Evolutionary conservation across 2,888 invertebrate species (phyloP).

Genomic region (Phaonia tiefii): DNA sequence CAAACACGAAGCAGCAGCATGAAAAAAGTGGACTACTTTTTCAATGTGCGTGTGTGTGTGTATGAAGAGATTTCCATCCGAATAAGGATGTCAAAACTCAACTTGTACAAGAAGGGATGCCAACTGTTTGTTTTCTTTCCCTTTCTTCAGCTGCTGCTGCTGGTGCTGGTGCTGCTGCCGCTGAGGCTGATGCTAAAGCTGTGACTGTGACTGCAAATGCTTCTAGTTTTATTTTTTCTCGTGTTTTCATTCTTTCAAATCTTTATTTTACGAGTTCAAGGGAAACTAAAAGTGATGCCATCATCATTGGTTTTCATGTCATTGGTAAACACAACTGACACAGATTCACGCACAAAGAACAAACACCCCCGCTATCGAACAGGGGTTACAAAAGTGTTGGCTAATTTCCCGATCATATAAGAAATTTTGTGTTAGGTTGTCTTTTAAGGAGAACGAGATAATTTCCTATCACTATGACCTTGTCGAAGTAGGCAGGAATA

Average conservation of each 20-base stretch:
- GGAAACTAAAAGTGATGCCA: constrained; percentile 41
- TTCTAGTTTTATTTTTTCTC: constrained; percentile 1
- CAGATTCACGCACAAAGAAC: too few relatives aligned
- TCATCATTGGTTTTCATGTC: constrained; percentile 35
- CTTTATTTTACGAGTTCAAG: constrained; percentile 20
- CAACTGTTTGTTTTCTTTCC: constrained; percentile 52
- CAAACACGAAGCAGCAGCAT: constrained; percentile 5
- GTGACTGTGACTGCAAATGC: neutral
- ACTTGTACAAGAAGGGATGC: constrained; percentile 42
- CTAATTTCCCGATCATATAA: too few relatives aligned
- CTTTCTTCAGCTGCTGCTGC: constrained; percentile 3
- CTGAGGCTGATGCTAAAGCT: neutral
- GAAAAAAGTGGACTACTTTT: constrained; percentile 7
- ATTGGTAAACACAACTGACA: neutral
- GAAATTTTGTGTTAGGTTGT: too few relatives aligned
- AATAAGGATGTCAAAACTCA: constrained; percentile 34
- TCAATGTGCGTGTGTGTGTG: neutral
- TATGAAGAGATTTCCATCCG: neutral
- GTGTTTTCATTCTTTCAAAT: constrained; percentile 37
- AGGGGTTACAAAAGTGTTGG: too few relatives aligned
- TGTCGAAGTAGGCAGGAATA: too few relatives aligned
- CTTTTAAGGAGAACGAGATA: too few relatives aligned
- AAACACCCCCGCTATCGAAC: too few relatives aligned
- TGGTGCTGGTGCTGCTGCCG: neutral
- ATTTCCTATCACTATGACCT: too few relatives aligned